Evolutionary conservation across 1,140 invertebrate species (phyloP).

Genomic region (Zeugodacus cucurbitae): DNA sequence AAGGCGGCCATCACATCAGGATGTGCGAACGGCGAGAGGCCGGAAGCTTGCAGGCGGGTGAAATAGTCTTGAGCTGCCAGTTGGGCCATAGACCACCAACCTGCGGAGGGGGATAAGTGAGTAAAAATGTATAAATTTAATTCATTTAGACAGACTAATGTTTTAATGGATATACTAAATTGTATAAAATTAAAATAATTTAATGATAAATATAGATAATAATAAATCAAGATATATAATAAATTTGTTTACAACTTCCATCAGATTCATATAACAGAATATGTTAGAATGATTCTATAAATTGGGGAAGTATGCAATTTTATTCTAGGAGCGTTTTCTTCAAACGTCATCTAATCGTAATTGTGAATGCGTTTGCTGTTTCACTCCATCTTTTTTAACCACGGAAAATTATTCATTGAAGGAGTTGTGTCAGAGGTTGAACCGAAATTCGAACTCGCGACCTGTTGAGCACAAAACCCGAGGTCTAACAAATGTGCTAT

Average conservation of each 20-base stretch:
- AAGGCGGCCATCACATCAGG: conserved; percentile 63
- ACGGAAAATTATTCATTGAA: background rate
- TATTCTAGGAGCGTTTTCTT: conserved; percentile 57
- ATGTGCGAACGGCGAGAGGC: conserved; percentile 75
- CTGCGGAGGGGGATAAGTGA: conserved; percentile 62
- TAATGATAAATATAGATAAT: background rate
- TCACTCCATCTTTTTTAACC: conserved; percentile 44
- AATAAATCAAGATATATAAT: background rate
- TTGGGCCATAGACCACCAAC: conserved; percentile 91
- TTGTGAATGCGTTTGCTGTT: conserved; percentile 55
- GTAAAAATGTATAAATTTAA: background rate
- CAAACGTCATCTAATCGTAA: conserved; percentile 47
- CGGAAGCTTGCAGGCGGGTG: conserved; percentile 80
- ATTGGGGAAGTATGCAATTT: background rate
- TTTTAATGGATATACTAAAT: background rate
- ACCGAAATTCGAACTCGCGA: background rate
- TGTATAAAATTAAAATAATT: background rate
- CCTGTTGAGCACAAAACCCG: background rate
- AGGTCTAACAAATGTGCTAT: background rate
- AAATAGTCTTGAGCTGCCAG: conserved; percentile 87
- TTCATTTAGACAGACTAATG: background rate
- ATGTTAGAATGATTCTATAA: background rate
- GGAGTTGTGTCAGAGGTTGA: background rate
- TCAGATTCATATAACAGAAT: background rate
- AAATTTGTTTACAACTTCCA: background rate